phyloP scores from a whole-genome alignment of 2,888 invertebrate genomes.

The Meandrusa payeni region DNA sequence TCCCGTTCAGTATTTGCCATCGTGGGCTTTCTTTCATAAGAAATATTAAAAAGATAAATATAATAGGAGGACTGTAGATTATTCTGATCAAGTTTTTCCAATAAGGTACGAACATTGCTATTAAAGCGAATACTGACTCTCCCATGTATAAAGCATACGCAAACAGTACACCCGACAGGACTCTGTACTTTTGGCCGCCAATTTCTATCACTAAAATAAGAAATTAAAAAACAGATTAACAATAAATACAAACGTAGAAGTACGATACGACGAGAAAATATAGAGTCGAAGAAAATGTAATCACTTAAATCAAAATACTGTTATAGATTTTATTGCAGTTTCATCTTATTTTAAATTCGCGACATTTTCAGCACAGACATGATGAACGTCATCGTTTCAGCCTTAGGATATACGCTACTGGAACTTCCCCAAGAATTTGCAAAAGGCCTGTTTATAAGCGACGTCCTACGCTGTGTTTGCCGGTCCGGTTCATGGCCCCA shows the following conservation, averaged over 20 bases:
- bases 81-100: slow-evolving; percentile 58
- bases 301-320: background rate
- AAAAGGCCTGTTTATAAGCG: no score
- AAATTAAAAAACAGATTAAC: no score
- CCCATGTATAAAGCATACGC: slow-evolving; percentile 58
- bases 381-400: no score
- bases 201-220: slow-evolving; percentile 62
- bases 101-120: slow-evolving; percentile 56
- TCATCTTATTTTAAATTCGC: no score
- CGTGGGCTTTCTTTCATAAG: slow-evolving; percentile 58
- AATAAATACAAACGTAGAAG: slow-evolving; percentile 27
- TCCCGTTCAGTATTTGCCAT: slow-evolving; percentile 61
- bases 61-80: slow-evolving; percentile 53
- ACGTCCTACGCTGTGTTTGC: no score
- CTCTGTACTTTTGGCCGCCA: slow-evolving; percentile 46
- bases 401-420: no score
- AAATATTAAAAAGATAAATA: slow-evolving; percentile 47
- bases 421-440: no score
- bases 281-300: no score
- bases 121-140: slow-evolving; percentile 51
- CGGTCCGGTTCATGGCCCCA: no score
- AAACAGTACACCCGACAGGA: slow-evolving; percentile 55
- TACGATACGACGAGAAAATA: no score
- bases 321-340: no score
- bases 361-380: no score